These are phyloP conservation scores for Orthonyx spaldingii DNA, from an alignment of 2,113 vertebrate genomes.

Conservation along the genomic window DNA sequence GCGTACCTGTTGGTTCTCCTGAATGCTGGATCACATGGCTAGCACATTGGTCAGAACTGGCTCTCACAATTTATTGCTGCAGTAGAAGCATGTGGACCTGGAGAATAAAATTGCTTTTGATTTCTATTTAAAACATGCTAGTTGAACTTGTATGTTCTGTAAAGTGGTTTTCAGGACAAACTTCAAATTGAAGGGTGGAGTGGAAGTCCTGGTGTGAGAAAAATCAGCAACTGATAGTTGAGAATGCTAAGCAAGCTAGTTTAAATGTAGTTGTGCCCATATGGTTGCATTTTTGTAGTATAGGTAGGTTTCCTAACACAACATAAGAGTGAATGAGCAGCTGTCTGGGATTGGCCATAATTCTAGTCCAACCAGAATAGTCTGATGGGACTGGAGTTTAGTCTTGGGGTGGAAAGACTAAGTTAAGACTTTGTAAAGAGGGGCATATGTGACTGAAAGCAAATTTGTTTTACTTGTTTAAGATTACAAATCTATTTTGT, in stretches of 20 bases:
- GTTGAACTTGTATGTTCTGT: neutral
- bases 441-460: too few relatives aligned
- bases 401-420: neutral
- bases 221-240: neutral
- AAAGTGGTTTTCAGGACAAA: neutral
- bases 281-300: neutral
- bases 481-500: neutral
- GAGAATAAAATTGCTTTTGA: neutral
- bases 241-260: neutral
- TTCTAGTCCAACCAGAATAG: neutral
- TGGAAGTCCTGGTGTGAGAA: neutral
- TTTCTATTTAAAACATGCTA: neutral
- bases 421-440: too few relatives aligned
- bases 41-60: neutral
- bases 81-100: neutral
- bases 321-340: neutral
- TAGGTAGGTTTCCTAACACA: neutral
- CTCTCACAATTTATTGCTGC: neutral
- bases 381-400: neutral
- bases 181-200: neutral
- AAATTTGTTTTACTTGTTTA: neutral
- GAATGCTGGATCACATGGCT: neutral
- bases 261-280: neutral
- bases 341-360: neutral
- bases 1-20: neutral